Evolutionary conservation across 64 coral and sea anemone species (phyloP).

Genomic region (Actinia equina): DNA sequence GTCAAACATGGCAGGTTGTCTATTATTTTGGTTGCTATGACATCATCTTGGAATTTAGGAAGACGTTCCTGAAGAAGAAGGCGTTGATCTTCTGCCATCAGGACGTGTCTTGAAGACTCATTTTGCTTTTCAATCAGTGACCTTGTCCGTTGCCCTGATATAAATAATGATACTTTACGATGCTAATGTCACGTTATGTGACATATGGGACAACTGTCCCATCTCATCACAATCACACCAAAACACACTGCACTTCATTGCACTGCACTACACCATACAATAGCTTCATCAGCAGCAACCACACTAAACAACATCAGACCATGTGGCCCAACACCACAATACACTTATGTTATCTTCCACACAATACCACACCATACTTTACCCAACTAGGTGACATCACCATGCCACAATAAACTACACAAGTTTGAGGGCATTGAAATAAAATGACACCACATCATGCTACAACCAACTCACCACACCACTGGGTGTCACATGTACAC

Average conservation of each 20-base stretch:
- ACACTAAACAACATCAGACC: too few relatives aligned
- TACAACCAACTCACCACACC: too few relatives aligned
- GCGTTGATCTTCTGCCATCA: neutral
- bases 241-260: neutral
- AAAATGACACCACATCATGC: too few relatives aligned
- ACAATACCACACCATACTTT: too few relatives aligned
- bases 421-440: neutral
- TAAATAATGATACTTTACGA: neutral
- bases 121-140: neutral
- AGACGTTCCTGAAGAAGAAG: neutral
- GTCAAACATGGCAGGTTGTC: conserved; percentile 41
- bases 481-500: too few relatives aligned
- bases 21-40: conserved; percentile 14
- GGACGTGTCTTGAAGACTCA: neutral
- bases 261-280: neutral
- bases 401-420: neutral
- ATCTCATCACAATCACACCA: neutral
- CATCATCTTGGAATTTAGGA: conserved; percentile 10
- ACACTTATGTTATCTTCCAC: too few relatives aligned
- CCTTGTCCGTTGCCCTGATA: neutral
- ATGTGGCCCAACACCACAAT: too few relatives aligned
- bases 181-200: too few relatives aligned
- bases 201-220: too few relatives aligned
- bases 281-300: too few relatives aligned
- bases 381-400: too few relatives aligned